These are phyloP conservation scores for Mallotus villosus DNA, from an alignment of 2,797 vertebrate species.

Conservation along the genomic window DNA sequence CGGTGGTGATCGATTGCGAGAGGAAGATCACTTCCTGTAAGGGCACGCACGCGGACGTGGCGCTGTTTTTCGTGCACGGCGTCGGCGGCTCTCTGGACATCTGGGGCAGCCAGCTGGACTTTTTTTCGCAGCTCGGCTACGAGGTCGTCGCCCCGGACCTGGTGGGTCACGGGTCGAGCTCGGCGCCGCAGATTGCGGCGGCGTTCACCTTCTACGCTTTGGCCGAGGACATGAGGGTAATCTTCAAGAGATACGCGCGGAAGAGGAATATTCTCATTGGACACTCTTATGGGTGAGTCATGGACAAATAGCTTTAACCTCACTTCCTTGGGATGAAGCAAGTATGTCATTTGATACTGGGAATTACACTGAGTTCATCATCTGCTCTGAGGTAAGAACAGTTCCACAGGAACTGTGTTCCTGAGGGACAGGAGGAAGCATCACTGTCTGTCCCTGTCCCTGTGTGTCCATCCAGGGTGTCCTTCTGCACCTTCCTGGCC, in stretches of 20 bases:
- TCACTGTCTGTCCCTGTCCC: not conserved
- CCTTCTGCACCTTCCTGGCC: constrained; percentile 95
- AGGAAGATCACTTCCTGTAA: constrained; percentile 88
- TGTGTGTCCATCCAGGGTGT: constrained; percentile 77
- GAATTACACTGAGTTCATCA: not conserved
- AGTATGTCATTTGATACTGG: no score
- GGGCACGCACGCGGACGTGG: constrained; percentile 85
- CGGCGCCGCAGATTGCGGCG: constrained; percentile 85
- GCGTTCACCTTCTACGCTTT: constrained; percentile 96
- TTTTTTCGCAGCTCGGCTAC: constrained; percentile 90
- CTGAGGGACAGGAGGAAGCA: not conserved
- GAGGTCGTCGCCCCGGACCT: constrained; percentile 92
- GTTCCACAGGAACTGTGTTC: not conserved
- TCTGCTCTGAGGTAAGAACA: not conserved
- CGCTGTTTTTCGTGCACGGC: constrained; percentile 94
- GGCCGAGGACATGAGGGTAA: constrained; percentile 87
- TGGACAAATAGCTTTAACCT: not conserved
- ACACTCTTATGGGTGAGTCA: constrained; percentile 92
- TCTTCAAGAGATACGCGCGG: constrained; percentile 93
- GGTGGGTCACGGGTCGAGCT: constrained; percentile 90
- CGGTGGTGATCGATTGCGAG: constrained; percentile 88
- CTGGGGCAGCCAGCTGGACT: constrained; percentile 95
- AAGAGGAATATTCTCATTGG: constrained; percentile 92
- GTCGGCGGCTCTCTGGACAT: constrained; percentile 95
- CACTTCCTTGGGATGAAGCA: no score